Percentiles rank a stretch among this genome's conserved stretches.
phyloP scores from a whole-genome alignment of 1,140 invertebrate genomes.

The Drosophila parabipectinata region DNA sequence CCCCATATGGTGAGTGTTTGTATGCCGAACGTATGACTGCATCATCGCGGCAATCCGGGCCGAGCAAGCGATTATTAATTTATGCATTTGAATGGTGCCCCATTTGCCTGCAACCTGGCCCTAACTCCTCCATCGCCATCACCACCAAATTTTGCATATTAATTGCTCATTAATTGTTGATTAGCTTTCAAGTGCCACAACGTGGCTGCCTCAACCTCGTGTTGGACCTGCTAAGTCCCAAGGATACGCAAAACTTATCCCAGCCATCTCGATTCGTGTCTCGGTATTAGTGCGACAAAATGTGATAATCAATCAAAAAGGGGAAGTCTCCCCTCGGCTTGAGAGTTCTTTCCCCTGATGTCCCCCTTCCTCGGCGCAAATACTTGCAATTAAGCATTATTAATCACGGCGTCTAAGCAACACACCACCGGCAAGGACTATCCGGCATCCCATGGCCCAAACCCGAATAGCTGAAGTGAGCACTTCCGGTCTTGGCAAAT shows the following conservation, averaged over 20 bases:
- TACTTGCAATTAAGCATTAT: constrained; percentile 81
- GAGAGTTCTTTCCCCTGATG: constrained; percentile 27
- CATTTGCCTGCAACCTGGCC: constrained; percentile 35
- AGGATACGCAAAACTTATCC: constrained; percentile 69
- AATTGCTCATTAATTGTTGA: constrained; percentile 83
- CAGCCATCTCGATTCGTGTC: constrained; percentile 15
- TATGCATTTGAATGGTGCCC: constrained; percentile 66
- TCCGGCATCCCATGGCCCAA: constrained; percentile 14
- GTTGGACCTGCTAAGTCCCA: constrained; percentile 33
- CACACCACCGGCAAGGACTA: constrained; percentile 19
- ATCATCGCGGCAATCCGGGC: constrained; percentile 1
- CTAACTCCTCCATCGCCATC: constrained; percentile 7
- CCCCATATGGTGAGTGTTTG: constrained; percentile 2
- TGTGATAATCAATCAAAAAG: constrained; percentile 78
- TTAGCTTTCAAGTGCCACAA: constrained; percentile 64
- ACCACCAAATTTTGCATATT: constrained; percentile 72
- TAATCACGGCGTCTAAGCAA: constrained; percentile 77
- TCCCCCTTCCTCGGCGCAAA: constrained; percentile 40
- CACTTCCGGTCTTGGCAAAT: constrained; percentile 67
- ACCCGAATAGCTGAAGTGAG: constrained; percentile 38
- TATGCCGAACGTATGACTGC: constrained; percentile 24
- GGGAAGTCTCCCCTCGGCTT: constrained; percentile 11
- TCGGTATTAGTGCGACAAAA: constrained; percentile 73
- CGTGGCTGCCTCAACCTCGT: constrained; percentile 37
- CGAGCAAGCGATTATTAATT: constrained; percentile 52